Conservation (phyloP, 2,797 vertebrate genomes). For the Labroides dimidiatus region DNA sequence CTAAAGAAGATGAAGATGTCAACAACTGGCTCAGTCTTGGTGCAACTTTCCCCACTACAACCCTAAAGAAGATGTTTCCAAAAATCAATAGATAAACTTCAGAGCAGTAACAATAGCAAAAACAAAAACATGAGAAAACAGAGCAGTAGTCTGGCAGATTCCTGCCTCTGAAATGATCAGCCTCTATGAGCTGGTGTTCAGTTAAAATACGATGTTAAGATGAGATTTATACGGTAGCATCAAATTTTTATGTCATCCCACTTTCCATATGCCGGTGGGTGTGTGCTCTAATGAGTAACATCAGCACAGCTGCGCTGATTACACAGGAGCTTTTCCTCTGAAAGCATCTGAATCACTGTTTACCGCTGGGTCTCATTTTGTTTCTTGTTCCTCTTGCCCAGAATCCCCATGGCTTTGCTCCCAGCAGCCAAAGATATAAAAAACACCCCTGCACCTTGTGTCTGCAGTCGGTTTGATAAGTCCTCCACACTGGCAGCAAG, state of each 20-base stretch:
- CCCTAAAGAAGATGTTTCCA: no score
- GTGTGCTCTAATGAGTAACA: constrained; percentile 1
- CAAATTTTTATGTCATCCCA: not conserved
- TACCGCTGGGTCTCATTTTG: constrained; percentile 27
- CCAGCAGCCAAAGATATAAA: constrained; percentile 31
- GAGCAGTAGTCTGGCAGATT: not conserved
- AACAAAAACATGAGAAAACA: no score
- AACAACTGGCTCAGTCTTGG: no score
- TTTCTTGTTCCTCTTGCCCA: constrained; percentile 19
- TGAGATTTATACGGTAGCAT: not conserved
- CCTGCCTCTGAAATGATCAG: not conserved
- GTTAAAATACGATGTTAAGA: not conserved
- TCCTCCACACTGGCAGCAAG: constrained; percentile 35
- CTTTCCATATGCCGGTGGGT: not conserved
- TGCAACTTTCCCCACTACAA: no score
- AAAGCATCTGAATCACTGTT: constrained; percentile 13
- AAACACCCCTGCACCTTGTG: constrained; percentile 35
- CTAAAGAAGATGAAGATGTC: no score
- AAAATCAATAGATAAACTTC: no score
- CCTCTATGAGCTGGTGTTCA: not conserved
- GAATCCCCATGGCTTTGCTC: constrained; percentile 31
- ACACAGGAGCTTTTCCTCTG: constrained; percentile 13
- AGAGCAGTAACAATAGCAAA: no score
- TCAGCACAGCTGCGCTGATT: constrained; percentile 16
- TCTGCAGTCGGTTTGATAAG: constrained; percentile 60